Evolutionary conservation across 30 jellyfish, hydroid and myxozoan genomes (phyloP).

Genomic region (Chrysaora quinquecirrha): DNA sequence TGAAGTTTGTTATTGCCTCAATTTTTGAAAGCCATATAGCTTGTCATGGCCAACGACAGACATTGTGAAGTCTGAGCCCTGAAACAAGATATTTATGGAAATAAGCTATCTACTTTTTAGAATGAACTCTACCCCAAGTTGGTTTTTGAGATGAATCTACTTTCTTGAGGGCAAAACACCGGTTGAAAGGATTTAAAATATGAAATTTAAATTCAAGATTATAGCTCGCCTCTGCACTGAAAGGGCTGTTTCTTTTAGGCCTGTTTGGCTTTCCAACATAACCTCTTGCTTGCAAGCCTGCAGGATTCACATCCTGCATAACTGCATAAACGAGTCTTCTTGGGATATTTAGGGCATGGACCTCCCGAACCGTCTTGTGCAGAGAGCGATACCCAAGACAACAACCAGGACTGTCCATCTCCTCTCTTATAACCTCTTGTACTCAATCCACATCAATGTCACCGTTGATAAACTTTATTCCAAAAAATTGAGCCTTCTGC

Average conservation of each 20-base stretch:
- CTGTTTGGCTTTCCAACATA: constrained; percentile 2
- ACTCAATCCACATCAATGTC: constrained; percentile 4
- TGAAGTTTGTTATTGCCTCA: no score
- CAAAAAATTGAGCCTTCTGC: constrained; percentile 15
- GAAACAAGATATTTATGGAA: no score
- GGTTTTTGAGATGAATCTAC: no score
- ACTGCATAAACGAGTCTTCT: not conserved
- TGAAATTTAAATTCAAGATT: no score
- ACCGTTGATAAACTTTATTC: not conserved
- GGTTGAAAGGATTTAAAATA: no score
- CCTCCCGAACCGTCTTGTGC: constrained; percentile 15
- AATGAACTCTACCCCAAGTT: no score
- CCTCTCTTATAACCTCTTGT: not conserved
- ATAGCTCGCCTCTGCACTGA: not conserved
- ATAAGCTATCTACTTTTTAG: no score
- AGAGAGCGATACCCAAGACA: constrained; percentile 41
- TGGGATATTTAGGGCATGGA: constrained; percentile 13
- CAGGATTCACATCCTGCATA: constrained; percentile 4
- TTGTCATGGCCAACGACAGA: no score
- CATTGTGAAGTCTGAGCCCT: no score
- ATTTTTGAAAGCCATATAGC: no score
- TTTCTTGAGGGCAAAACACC: no score
- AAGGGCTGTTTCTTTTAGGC: not conserved
- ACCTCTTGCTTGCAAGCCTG: not conserved
- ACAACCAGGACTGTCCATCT: constrained; percentile 53